phyloP scores from a whole-genome alignment of 2,113 vertebrate genomes.

The Dicentrarchus labrax region DNA sequence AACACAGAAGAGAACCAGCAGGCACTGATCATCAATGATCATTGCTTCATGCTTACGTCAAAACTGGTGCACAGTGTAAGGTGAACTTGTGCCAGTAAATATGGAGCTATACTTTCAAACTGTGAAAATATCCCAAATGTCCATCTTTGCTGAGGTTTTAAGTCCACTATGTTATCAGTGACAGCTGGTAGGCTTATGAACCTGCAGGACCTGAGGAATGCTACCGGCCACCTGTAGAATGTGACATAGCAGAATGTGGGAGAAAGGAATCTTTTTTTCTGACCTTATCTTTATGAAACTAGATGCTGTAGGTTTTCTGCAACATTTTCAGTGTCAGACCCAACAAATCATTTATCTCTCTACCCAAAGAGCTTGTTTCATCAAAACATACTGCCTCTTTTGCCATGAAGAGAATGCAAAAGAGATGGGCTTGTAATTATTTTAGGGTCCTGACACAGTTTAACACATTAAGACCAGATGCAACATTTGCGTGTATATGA shows the following conservation, averaged over 20 bases:
- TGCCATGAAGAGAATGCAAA: neutral
- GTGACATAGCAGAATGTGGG: slow-evolving; percentile 33
- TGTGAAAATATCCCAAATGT: neutral
- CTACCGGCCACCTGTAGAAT: slow-evolving; percentile 19
- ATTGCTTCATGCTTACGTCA: slow-evolving; percentile 18
- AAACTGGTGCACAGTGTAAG: slow-evolving; percentile 22
- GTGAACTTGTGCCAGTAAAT: slow-evolving; percentile 4
- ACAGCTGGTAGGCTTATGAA: slow-evolving; percentile 6
- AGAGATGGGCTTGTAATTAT: slow-evolving; percentile 5
- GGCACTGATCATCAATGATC: neutral
- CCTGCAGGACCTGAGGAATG: slow-evolving; percentile 8
- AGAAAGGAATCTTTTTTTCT: slow-evolving; percentile 27
- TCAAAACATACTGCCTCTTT: slow-evolving; percentile 21
- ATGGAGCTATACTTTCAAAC: neutral
- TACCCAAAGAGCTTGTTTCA: neutral
- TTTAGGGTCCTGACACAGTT: slow-evolving; percentile 12
- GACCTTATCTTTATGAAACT: slow-evolving; percentile 25
- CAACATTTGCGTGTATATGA: neutral
- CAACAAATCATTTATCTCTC: neutral
- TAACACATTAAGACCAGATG: neutral
- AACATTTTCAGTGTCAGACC: neutral
- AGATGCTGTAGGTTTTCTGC: slow-evolving; percentile 16
- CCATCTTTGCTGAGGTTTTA: neutral
- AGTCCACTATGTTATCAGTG: slow-evolving; percentile 17
- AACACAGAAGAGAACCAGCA: slow-evolving; percentile 18